phyloP scores from a whole-genome alignment of 2,888 invertebrate species.

The Drosophila flavopinicola region DNA sequence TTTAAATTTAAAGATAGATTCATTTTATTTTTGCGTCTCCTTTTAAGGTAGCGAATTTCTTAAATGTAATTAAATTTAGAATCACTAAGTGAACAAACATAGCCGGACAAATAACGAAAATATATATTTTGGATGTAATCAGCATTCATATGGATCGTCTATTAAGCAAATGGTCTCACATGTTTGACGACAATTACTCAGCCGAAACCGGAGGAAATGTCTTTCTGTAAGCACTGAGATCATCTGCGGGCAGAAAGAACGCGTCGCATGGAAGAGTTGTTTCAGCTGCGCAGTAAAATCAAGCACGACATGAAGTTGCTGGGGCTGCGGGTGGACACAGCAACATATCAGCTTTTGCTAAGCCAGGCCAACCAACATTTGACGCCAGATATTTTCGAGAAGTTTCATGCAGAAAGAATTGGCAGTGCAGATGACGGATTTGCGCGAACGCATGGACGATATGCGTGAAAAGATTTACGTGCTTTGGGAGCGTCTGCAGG shows the following conservation, averaged over 20 bases:
- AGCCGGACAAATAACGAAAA: conserved; percentile 42
- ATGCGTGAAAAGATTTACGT: too few species aligned
- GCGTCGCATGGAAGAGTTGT: too few species aligned
- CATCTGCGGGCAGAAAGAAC: too few species aligned
- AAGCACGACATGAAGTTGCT: conserved; percentile 82
- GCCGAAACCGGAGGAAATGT: too few species aligned
- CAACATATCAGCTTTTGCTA: conserved; percentile 81
- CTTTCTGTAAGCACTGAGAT: too few species aligned
- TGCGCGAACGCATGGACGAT: conserved; percentile 86
- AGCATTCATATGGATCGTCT: conserved; percentile 67
- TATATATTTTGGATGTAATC: conserved; percentile 69
- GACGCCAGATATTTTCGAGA: conserved; percentile 87
- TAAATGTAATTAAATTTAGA: too few species aligned
- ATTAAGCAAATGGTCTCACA: conserved; percentile 74
- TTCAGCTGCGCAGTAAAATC: conserved; percentile 83
- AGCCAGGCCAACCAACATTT: conserved; percentile 86
- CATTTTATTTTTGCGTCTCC: too few species aligned
- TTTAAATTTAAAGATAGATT: too few species aligned
- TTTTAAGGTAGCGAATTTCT: too few species aligned
- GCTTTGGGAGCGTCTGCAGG: too few species aligned
- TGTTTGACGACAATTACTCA: too few species aligned
- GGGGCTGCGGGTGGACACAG: conserved; percentile 72
- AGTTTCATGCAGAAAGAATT: conserved; percentile 86
- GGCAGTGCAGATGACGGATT: conserved; percentile 86
- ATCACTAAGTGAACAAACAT: too few species aligned